Evolutionary conservation across 2,113 vertebrate species (phyloP).

Genomic region (Hydrolagus affinis): DNA sequence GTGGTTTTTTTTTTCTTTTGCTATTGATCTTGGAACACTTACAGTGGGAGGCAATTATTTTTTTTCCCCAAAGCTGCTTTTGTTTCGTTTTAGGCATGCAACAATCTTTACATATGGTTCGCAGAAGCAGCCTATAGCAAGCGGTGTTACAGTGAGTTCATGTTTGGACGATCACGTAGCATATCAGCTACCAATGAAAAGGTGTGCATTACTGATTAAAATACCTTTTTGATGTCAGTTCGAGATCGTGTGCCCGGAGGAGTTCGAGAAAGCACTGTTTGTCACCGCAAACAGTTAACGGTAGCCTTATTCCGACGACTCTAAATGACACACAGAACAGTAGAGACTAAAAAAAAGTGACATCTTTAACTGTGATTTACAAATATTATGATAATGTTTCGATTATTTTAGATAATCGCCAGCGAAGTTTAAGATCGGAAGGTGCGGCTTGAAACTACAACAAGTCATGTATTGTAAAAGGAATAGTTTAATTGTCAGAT

Average conservation of each 20-base stretch:
- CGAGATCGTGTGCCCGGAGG: neutral
- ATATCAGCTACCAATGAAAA: conserved; percentile 1
- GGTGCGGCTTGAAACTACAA: too few relatives aligned
- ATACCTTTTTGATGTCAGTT: neutral
- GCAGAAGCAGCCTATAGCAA: conserved; percentile 4
- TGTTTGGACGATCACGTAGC: conserved; percentile 12
- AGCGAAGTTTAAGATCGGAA: too few relatives aligned
- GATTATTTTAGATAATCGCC: too few relatives aligned
- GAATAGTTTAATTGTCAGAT: neutral
- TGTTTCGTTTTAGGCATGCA: conserved; percentile 13
- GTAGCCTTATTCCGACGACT: too few relatives aligned
- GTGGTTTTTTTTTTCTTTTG: too few relatives aligned
- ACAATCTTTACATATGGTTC: conserved; percentile 1
- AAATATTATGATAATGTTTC: too few relatives aligned
- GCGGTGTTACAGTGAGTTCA: conserved; percentile 12
- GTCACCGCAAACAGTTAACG: too few relatives aligned
- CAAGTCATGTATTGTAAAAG: too few relatives aligned
- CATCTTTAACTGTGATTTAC: too few relatives aligned
- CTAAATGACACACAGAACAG: too few relatives aligned
- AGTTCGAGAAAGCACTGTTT: too few relatives aligned
- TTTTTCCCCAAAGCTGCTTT: conserved; percentile 29
- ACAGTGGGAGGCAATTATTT: conserved; percentile 13
- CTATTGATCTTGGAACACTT: conserved; percentile 13
- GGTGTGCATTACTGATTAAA: conserved; percentile 23
- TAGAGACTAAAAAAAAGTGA: too few relatives aligned